Conservation (phyloP, 2,113 vertebrate species). For the Paradoxurus hermaphroditus region DNA sequence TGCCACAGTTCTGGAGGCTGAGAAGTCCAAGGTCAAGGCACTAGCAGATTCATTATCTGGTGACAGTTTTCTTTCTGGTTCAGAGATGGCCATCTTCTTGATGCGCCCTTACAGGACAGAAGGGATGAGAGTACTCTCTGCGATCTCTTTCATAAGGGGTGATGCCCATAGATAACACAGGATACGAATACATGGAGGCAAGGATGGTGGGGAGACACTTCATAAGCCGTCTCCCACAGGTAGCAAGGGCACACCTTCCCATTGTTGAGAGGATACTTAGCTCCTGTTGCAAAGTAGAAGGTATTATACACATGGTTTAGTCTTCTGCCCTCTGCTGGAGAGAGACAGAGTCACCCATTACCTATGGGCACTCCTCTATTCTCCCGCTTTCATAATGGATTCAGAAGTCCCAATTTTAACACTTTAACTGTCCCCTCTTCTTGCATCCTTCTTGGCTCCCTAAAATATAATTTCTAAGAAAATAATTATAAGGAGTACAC, state of each 20-base stretch:
- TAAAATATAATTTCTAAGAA: not conserved
- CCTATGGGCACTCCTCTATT: not conserved
- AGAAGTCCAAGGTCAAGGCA: not conserved
- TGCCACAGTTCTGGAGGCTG: not conserved
- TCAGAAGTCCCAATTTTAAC: not conserved
- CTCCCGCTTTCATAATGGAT: not conserved
- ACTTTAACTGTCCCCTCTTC: not conserved
- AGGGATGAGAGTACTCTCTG: not conserved
- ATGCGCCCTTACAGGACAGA: not conserved
- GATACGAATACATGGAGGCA: not conserved
- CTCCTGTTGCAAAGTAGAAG: not conserved
- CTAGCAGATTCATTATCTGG: not conserved
- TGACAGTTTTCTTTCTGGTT: not conserved
- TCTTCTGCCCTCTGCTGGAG: not conserved
- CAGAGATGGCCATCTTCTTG: not conserved
- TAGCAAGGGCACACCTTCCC: not conserved
- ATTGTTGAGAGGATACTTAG: not conserved
- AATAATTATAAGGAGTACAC: not conserved
- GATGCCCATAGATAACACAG: not conserved
- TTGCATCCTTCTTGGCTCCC: not conserved
- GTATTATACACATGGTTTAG: rapidly evolving
- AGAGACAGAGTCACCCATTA: not conserved
- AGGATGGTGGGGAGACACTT: not conserved
- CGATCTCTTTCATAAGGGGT: not conserved
- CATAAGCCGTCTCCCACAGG: not conserved